Conservation (phyloP, 2,797 vertebrate species). For the Macropus fuliginosus region DNA sequence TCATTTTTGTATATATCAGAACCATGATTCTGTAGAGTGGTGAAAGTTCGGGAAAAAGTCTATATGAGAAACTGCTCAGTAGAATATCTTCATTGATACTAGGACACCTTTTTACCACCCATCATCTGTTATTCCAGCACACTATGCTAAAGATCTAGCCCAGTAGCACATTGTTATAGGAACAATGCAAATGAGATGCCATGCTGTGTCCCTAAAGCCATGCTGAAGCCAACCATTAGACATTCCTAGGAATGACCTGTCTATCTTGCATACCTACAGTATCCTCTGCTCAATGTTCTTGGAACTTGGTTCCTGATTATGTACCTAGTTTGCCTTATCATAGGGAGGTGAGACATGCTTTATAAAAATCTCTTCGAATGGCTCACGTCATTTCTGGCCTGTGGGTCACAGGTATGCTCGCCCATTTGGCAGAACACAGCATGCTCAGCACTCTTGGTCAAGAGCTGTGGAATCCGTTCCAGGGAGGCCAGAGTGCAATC, state of each 20-base stretch:
- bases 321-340: constrained; percentile 30
- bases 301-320: not conserved
- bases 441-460: not conserved
- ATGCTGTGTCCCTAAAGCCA: accelerated
- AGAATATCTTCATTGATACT: not conserved
- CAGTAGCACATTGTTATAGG: not conserved
- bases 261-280: not conserved
- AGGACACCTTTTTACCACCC: not conserved
- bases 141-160: not conserved
- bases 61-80: not conserved
- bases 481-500: not conserved
- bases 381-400: not conserved
- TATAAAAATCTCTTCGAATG: not conserved
- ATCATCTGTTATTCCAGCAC: not conserved
- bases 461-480: not conserved
- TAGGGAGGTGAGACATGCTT: not conserved
- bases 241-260: not conserved
- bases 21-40: not conserved
- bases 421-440: not conserved
- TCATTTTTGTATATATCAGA: not conserved
- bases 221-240: not conserved
- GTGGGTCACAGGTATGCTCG: not conserved
- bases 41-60: not conserved
- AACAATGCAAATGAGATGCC: not conserved
- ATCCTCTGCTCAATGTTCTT: not conserved